A percentile compares a stretch with the other conserved stretches of the same genome.
phyloP scores from a whole-genome alignment of 2,113 vertebrate species.

The Oryzias woworae region DNA sequence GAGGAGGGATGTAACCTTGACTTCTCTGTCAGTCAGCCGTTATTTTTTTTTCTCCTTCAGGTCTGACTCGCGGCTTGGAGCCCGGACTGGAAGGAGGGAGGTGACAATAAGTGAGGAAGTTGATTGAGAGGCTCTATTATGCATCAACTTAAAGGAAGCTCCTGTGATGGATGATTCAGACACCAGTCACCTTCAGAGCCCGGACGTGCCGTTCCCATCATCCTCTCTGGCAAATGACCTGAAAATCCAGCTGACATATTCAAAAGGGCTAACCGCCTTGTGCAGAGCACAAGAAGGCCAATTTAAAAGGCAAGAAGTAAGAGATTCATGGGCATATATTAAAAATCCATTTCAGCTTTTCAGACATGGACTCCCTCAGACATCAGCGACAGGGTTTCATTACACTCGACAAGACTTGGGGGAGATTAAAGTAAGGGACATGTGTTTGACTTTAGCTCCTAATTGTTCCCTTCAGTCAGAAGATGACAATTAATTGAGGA shows the following conservation, averaged over 20 bases:
- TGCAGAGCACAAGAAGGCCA: slow-evolving; percentile 51
- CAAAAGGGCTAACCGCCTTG: slow-evolving; percentile 74
- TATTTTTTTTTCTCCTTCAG: slow-evolving; percentile 9
- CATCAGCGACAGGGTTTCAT: slow-evolving; percentile 50
- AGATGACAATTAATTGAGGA: slow-evolving; percentile 75
- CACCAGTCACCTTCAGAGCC: slow-evolving; percentile 97
- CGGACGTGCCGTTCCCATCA: slow-evolving; percentile 82
- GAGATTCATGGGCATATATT: slow-evolving; percentile 61
- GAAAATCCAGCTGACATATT: slow-evolving; percentile 99
- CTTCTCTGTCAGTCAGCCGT: slow-evolving; percentile 75
- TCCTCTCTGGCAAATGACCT: slow-evolving; percentile 98
- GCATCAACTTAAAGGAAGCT: slow-evolving; percentile 99
- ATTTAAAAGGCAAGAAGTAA: slow-evolving; percentile 47
- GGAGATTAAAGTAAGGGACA: slow-evolving; percentile 48
- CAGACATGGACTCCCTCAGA: slow-evolving; percentile 26
- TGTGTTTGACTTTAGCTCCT: slow-evolving; percentile 66
- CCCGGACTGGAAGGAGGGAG: slow-evolving; percentile 75
- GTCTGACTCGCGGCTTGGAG: slow-evolving; percentile 59
- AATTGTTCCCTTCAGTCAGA: slow-evolving; percentile 70
- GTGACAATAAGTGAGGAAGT: slow-evolving; percentile 91
- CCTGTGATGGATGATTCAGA: slow-evolving; percentile 94
- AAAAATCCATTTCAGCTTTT: slow-evolving; percentile 77
- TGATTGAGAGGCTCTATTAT: slow-evolving; percentile 99
- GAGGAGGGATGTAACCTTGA: slow-evolving; percentile 93
- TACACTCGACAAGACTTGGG: slow-evolving; percentile 50